Evolutionary conservation across 2,888 invertebrate species (phyloP), one percentile per base, ranked within the genome.

Genomic region (Acleris sparsana): DNA sequence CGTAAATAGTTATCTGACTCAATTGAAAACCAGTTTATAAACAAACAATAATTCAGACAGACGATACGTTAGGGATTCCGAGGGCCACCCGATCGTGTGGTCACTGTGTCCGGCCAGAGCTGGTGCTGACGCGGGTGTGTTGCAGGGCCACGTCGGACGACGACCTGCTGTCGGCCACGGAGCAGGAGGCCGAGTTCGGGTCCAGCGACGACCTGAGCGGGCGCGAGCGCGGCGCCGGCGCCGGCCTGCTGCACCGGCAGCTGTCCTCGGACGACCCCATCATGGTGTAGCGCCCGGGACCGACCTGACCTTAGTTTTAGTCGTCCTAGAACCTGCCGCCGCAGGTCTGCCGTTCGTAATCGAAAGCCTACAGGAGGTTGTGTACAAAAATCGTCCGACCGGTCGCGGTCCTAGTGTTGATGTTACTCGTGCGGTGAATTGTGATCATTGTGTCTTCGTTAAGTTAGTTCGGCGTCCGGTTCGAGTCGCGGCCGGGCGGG

Each of bases 121-220:
- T n/a, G n/a, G n/a, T n/a, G 33, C 33, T 59, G 58, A 64, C 61
- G 59, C 63, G 29, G n/a, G 5, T 39, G 25, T 49, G 22, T 68
- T 67, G 33, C 80, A 95, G 97, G 74, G 95, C 97, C 51, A 96
- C 96, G 56, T 97, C 97, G 1, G 97, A 98, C 85, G 98, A 98
- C 84, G 98, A 98, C 87, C 93, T 97, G 82, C 92, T 97, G 57
- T 94, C 93, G 79, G 95, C 84, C 49, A 96, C 96, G 25, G 96
- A 96, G 86, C 94, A 96, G 75, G 97, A 97, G 82, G 97, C 96
- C 73, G 96, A 94, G 77, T 89, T 93, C 74, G 94, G 94, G 69
- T 95, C 95, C 83, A 89, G 94, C 48, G 95, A 95, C 82, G 95
- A 95, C 87, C 86, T 93, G 49, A 92, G 90, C 78, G 79, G 86